phyloP scores from a whole-genome alignment of 2,888 invertebrate species.

The Drosophila antonietae region DNA sequence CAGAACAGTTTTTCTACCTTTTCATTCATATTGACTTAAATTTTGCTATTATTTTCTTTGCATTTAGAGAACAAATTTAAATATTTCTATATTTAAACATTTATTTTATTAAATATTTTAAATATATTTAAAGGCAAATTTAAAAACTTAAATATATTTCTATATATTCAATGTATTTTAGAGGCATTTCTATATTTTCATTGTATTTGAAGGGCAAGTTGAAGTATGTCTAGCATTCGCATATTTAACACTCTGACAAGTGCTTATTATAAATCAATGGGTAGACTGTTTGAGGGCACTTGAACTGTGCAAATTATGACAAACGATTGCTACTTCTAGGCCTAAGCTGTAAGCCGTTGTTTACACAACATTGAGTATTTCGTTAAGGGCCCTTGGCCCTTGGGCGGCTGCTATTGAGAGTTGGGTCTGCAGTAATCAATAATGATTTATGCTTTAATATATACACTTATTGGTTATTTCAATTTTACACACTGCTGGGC shows the following conservation, averaged over 20 bases:
- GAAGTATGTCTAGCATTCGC: background rate
- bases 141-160: too few relatives aligned
- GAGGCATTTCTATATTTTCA: background rate
- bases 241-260: background rate
- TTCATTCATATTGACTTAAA: background rate
- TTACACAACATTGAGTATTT: constrained; percentile 24
- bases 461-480: constrained; percentile 6
- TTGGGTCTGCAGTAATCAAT: constrained; percentile 37
- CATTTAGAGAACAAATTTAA: background rate
- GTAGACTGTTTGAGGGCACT: background rate
- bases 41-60: background rate
- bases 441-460: constrained; percentile 51
- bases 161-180: too few relatives aligned
- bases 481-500: constrained; percentile 24
- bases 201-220: background rate
- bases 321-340: constrained; percentile 32
- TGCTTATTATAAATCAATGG: constrained; percentile 16
- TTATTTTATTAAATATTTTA: too few relatives aligned
- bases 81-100: background rate
- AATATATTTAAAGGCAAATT: too few relatives aligned
- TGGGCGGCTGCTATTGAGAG: background rate
- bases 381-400: constrained; percentile 12
- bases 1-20: background rate
- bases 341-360: constrained; percentile 7
- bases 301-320: constrained; percentile 32